Base-by-base conservation (phyloP, 2,113 vertebrate species). In the Oxyura jamaicensis region DNA sequence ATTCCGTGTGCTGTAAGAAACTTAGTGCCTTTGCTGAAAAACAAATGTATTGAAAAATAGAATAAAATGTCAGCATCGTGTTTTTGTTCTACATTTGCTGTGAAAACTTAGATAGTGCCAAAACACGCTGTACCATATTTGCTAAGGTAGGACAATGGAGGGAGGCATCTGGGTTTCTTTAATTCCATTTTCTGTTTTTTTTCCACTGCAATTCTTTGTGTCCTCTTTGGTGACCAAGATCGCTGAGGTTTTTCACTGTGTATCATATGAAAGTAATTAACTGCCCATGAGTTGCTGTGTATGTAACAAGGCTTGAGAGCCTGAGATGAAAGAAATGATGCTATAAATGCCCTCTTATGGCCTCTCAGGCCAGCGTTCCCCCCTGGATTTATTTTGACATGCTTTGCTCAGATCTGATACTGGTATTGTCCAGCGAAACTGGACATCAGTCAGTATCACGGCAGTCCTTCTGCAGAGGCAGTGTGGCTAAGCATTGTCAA, bases 1-100 rank as follows among this genome's bases (percentile, higher is more conserved):
- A 79, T 91, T 93, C 62, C 41, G 36, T 81, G 62, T 25, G 5
- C 44, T 63, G 19, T 83, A 55, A 73, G 42, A 76, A 94, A 73
- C 29, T 65, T 78, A 16, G 75, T 83, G 72, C 77, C 58, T 76
- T 92, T 93, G 63, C 55, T 93, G 69, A 80, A 85, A 93, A 96
- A 60, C 55, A 84, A 62, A 80, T 2, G 1, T 63, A 71, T 26
- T 90, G 26, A 94, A 87, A 93, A 77, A 1, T 4, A 8, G 36
- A 91, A 84, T 90, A 93, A 95, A 79, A 80, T 1, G 0, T 65
- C 35, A 86, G 31, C 48, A 71, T 89, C 1, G 0, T 46, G 69
- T 16, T 74, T 92, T 81, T 77, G 26, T 46, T 90, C 74, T 88
- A 63, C 55, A 44, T 91, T 75, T 91, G 42, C 39, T 83, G 10